Percentiles rank a stretch among this genome's conserved stretches.
These are phyloP conservation scores for Xylota sylvarum DNA, from an alignment of 2,888 invertebrate species.

Conservation along the genomic window DNA sequence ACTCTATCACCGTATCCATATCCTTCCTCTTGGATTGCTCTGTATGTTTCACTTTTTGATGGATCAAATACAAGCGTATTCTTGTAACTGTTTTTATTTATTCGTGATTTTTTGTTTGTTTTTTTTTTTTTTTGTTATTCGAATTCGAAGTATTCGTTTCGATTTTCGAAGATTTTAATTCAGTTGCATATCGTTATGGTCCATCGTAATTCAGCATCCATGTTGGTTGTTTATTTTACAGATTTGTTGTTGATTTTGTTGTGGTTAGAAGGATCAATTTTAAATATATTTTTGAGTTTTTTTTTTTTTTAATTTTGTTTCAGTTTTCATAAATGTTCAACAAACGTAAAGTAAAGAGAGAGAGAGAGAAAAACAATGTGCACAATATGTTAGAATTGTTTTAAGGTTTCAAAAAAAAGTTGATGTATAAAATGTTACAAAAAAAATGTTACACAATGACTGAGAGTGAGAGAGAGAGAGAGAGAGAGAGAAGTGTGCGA, in stretches of 20 bases:
- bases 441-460: constrained; percentile 68
- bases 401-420: constrained; percentile 60
- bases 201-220: constrained; percentile 75
- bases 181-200: constrained; percentile 40
- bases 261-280: constrained; percentile 72
- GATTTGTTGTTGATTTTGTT: constrained; percentile 41
- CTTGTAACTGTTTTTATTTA: constrained; percentile 85
- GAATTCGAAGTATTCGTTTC: constrained; percentile 76
- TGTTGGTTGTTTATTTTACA: constrained; percentile 71
- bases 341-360: constrained; percentile 79
- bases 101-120: constrained; percentile 46
- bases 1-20: constrained; percentile 87
- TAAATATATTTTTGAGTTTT: constrained; percentile 74
- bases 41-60: constrained; percentile 94
- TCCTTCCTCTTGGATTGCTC: constrained; percentile 92
- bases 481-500: constrained; percentile 35
- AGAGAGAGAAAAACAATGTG: constrained; percentile 84
- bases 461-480: constrained; percentile 50
- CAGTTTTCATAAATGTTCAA: constrained; percentile 78
- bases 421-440: constrained; percentile 69
- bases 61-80: constrained; percentile 93
- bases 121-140: constrained; percentile 33
- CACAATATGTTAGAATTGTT: constrained; percentile 85
- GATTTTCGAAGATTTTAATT: constrained; percentile 43
- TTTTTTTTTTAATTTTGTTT: constrained; percentile 66